Evolutionary conservation across 2,888 invertebrate species (phyloP), one percentile per base, ranked within the genome.

Genomic region (Chloroclysta siterata): DNA sequence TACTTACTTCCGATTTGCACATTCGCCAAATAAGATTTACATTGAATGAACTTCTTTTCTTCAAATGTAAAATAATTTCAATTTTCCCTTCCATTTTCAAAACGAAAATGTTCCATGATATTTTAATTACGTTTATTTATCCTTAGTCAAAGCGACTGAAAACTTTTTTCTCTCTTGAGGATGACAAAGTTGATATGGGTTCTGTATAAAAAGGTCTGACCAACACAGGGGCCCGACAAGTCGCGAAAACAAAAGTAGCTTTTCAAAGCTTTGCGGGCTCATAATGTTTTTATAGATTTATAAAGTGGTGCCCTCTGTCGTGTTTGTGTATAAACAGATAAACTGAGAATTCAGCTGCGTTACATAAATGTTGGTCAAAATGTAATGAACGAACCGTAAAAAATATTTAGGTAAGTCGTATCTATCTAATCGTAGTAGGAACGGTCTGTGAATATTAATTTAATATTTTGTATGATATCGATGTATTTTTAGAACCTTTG

Each of bases 171-270:
- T 48, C 60, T 54, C 61, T 68, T 67, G 70, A 50, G 65, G 70
- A 54, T 68, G 72, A 70, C 70, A 67, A 63, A 56, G 60, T 59
- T 69, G 70, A 72, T 62, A 63, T 53, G 68, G 72, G 72, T 71
- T 46, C 47, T 39, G 46, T 56, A 63, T 60, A 67, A 69, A 69
- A 72, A 69, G 68, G 70, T 65, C 29, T 28, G 10, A 42, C 66
- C 66, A 62, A 50, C 68, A 70, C 68, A 58, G 53, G 62, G 55
- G 61, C 47, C 51, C 51, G 47, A 51, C 53, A 66, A 63, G 63
- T 66, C 56, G 58, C 63, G 59, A 64, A 64, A 66, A 64, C 66
- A 66, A 66, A 61, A 67, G 66, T 63, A 47, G 60, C 60, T 60
- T 59, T 53, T 46, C 15, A 15, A 28, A 53, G 51, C 50, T 57